Evolutionary conservation across 2,797 vertebrate genomes (phyloP).

Genomic region (Eupleurogrammus muticus): DNA sequence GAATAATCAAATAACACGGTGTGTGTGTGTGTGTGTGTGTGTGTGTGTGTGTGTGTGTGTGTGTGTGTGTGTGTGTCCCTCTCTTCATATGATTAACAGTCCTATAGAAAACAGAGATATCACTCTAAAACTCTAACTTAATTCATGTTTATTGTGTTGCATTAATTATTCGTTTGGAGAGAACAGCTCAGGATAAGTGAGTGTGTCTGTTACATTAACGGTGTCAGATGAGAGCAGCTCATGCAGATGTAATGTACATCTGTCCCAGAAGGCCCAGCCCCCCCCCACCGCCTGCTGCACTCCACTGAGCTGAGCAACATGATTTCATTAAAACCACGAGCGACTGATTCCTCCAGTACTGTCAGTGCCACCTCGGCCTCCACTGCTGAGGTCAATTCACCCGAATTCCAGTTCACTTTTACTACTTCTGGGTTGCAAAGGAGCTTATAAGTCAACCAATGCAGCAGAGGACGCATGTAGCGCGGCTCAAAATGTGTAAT

Average conservation of each 20-base stretch:
- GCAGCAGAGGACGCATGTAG: not conserved
- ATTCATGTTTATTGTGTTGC: not conserved
- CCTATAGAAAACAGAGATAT: not conserved
- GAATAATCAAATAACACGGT: too few species aligned
- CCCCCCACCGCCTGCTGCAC: slow-evolving; percentile 24
- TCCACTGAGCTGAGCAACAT: slow-evolving; percentile 48
- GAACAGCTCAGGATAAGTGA: not conserved
- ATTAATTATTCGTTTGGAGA: not conserved
- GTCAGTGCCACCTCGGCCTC: not conserved
- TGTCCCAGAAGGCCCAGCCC: slow-evolving; percentile 42
- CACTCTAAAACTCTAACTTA: not conserved
- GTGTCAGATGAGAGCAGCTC: slow-evolving; percentile 13
- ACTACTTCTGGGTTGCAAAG: not conserved
- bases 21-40: too few species aligned
- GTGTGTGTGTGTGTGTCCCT: too few species aligned
- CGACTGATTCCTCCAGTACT: slow-evolving; percentile 34
- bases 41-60: too few species aligned
- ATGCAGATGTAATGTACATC: slow-evolving; percentile 65
- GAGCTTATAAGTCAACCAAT: not conserved
- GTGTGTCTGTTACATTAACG: not conserved
- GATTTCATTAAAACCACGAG: slow-evolving; percentile 61
- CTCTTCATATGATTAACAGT: not conserved
- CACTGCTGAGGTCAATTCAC: not conserved
- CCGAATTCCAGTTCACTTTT: not conserved
- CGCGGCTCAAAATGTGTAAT: not conserved